Evolutionary conservation across 2,888 invertebrate species (phyloP).

Genomic region (Cerastis leucographa): DNA sequence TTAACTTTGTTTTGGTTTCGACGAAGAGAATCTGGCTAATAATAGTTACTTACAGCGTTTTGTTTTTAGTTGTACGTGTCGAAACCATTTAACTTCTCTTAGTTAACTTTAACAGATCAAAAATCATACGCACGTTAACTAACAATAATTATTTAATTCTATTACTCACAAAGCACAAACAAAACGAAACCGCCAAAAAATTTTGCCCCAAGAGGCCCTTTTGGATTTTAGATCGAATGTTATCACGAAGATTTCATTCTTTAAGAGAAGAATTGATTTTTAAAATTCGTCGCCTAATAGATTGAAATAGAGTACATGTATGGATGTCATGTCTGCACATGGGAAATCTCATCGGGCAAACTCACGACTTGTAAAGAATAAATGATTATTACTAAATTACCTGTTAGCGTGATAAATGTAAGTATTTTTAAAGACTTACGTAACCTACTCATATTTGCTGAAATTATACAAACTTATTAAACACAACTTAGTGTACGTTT

Average conservation of each 20-base stretch:
- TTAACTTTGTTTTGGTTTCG: conserved; percentile 1
- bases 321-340: neutral
- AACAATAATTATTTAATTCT: neutral
- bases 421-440: neutral
- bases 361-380: too few species aligned
- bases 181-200: neutral
- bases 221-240: too few species aligned
- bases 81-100: neutral
- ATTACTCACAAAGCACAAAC: neutral
- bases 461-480: conserved; percentile 3
- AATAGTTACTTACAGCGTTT: neutral
- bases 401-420: neutral
- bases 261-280: too few species aligned
- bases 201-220: neutral
- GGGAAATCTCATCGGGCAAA: too few species aligned
- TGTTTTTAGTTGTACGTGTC: neutral
- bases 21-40: neutral
- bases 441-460: neutral
- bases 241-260: too few species aligned
- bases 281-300: neutral
- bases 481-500: neutral
- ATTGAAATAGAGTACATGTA: neutral
- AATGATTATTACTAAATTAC: neutral
- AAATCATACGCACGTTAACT: neutral
- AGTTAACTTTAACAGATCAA: neutral